phyloP scores from a whole-genome alignment of 2,797 vertebrate species.

The Argya squamiceps region DNA sequence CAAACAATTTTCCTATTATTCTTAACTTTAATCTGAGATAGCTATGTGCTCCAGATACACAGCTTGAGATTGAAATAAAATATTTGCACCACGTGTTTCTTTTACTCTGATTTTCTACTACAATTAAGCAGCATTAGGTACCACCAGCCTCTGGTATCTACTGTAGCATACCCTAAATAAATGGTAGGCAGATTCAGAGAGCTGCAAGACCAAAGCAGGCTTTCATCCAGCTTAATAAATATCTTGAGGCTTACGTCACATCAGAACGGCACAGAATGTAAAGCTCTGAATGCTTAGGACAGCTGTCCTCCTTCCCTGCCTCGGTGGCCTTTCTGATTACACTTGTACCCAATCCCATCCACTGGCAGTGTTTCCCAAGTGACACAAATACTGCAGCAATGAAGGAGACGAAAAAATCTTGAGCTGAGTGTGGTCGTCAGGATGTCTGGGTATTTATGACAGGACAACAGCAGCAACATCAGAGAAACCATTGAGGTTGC shows the following conservation, averaged over 20 bases:
- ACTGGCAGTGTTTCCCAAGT: slow-evolving; percentile 55
- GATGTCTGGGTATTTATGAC: slow-evolving; percentile 8
- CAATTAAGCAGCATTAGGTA: background rate
- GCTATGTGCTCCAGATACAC: background rate
- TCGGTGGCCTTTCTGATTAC: slow-evolving; percentile 4
- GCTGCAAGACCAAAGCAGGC: slow-evolving; percentile 1
- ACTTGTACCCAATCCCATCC: slow-evolving; percentile 5
- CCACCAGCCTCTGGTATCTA: background rate
- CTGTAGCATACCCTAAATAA: background rate
- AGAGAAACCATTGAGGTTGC: background rate
- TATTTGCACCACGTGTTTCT: background rate
- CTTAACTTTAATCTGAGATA: background rate
- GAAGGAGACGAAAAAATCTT: background rate
- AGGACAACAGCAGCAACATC: background rate
- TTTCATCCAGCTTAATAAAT: slow-evolving; percentile 35
- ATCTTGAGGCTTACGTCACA: background rate
- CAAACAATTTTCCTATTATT: background rate
- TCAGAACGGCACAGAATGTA: slow-evolving; percentile 37
- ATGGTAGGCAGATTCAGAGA: background rate
- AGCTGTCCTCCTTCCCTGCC: slow-evolving; percentile 41
- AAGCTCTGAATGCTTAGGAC: slow-evolving; percentile 51
- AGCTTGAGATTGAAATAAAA: background rate
- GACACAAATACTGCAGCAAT: slow-evolving; percentile 11
- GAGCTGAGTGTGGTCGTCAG: background rate
- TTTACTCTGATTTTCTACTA: background rate